Evolutionary conservation across 2,888 invertebrate genomes (phyloP), one percentile per base, ranked within the genome.

Genomic region (Cryptocheilus praepositus): DNA sequence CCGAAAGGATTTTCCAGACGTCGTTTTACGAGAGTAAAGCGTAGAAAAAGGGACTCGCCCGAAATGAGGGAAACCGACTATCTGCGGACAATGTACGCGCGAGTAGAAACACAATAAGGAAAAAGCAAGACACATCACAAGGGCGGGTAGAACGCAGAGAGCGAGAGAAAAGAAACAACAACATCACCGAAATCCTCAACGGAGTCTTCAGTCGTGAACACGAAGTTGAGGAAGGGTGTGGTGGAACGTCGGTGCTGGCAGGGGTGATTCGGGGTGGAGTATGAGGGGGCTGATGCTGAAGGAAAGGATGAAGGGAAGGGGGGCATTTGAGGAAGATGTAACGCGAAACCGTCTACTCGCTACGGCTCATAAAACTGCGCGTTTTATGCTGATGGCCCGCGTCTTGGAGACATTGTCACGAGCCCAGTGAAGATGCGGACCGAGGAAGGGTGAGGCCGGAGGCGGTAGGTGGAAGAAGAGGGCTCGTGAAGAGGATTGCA

Each of bases 361-460:
- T 82, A 87, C 84, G 85, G 83, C 81, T 86, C 87, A 83, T 88
- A 88, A 88, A 88, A 83, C 83, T 76, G 77, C 82, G 76, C 85
- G 80, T 85, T 88, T 88, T 87, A 88, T 86, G 86, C 86, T 87
- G 87, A 87, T 87, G 86, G 85, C 74, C 67, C 71, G 71, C 76
- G 80, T 81, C 77, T 79, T 67, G 77, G 66, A 73, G 81, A 82
- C 82, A 83, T 85, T 82, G 81, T 81, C 82, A 81, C 77, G 79
- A 78, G 71, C 61, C 58, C 44, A 55, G 49, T 61, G 68, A 65
- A 71, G 71, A 67, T 73, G 76, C 72, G 67, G 64, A 71, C 55
- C 70, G 53, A 36, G n/a, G 53, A 28, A 28, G 61, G 28, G 51
- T 36, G 36, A 46, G 56, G 64, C 43, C 58, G 54, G 52, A 61